These are phyloP conservation scores for Tympanuchus pallidicinctus DNA, from an alignment of 2,113 vertebrate species.

Conservation along the genomic window DNA sequence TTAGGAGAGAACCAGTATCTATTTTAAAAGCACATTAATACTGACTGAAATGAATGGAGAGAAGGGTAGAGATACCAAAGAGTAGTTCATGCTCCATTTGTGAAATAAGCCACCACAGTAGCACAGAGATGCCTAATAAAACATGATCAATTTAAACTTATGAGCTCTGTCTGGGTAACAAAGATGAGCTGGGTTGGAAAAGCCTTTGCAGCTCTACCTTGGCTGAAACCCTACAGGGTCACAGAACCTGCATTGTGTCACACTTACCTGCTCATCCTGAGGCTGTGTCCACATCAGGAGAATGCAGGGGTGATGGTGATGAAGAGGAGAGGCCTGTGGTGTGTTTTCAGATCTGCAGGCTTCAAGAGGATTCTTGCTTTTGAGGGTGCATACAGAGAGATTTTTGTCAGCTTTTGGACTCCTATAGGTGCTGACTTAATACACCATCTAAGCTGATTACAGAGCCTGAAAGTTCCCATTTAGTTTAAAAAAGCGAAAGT, in stretches of 20 bases:
- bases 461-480: not conserved
- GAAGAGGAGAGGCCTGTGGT: not conserved
- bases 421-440: not conserved
- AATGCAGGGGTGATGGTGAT: not conserved
- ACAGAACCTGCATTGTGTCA: accelerated
- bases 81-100: not conserved
- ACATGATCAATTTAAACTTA: not conserved
- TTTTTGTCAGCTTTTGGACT: not conserved
- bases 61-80: not conserved
- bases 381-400: not conserved
- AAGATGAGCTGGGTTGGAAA: not conserved
- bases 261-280: not conserved
- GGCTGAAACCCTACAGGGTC: not conserved
- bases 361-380: not conserved
- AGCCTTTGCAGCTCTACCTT: not conserved
- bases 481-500: not conserved
- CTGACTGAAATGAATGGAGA: not conserved
- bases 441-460: not conserved
- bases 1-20: not conserved
- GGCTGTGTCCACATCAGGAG: not conserved
- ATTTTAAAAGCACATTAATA: not conserved
- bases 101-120: not conserved
- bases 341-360: not conserved
- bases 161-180: not conserved
- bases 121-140: not conserved